Evolutionary conservation across 2,113 vertebrate genomes (phyloP), one percentile per base, ranked within the genome.

Genomic region (Anser cygnoides): DNA sequence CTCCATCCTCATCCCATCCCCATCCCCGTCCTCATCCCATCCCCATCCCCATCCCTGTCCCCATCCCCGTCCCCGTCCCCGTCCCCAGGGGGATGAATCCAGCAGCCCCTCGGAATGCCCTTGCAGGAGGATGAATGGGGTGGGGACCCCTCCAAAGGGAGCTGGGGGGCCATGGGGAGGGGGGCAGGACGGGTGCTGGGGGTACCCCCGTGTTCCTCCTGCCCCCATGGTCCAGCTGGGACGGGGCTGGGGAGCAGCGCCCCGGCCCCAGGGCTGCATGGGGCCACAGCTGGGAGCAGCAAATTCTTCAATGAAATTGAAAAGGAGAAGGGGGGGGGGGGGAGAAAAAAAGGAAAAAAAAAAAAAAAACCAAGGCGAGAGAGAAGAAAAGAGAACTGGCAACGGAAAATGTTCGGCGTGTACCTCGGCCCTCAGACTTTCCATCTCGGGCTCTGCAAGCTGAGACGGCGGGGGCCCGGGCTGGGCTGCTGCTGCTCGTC

Each of bases 381-480:
- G 37, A 77, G 61, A 52, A 33, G 57, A 31, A 63, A 57, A 43
- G 62, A 3, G 11, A 82, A 41, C 62, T 80, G 81, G 61, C 75
- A 94, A 52, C 16, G 81, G 90, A 92, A 94, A 94, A 89, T 92
- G 90, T 86, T 94, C 81, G 1, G 89, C 71, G 80, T 89, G 89
- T 77, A 89, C 79, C 86, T 89, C 65, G 59, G 61, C 93, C 90
- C 90, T 94, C 93, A 92, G 75, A 94, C 50, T 94, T 94, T 94
- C 93, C 93, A 94, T 86, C 66, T 31, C 57, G 0, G 67, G 31
- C 52, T 76, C 87, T 13, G 29, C 3, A 11, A 77, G 76, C 68
- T 39, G 84, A 68, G 93, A 43, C 37, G 1, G 79, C 3, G 46
- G 81, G 67, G 86, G 86, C 90, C 93, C n/a, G 15, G 59, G 41